Percentiles rank a stretch among this genome's conserved stretches.
Evolutionary conservation across 2,888 invertebrate species (phyloP).

Genomic region (Volucella inflata): DNA sequence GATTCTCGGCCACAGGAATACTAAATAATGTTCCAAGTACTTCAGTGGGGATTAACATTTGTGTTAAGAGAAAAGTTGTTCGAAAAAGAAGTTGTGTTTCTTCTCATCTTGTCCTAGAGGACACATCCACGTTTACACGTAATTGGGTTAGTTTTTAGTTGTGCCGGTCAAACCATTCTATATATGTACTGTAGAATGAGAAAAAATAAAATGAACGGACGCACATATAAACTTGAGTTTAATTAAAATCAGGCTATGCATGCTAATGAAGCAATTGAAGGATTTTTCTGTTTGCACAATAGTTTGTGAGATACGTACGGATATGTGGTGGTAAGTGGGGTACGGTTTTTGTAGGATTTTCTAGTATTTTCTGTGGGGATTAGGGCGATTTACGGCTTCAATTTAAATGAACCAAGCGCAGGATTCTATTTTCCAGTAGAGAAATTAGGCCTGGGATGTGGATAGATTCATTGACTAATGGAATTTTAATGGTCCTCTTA

Average conservation of each 20-base stretch:
- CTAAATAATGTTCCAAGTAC: slow-evolving; percentile 52
- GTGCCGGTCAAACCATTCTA: background rate
- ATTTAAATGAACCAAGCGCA: no score
- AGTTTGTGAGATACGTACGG: background rate
- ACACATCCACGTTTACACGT: background rate
- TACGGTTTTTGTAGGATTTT: no score
- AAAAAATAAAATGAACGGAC: background rate
- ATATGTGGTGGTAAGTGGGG: no score
- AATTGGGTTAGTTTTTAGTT: slow-evolving; percentile 48
- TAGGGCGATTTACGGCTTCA: no score
- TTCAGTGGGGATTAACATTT: slow-evolving; percentile 62
- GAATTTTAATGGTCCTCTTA: no score
- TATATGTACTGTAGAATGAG: slow-evolving; percentile 13
- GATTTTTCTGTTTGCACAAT: background rate
- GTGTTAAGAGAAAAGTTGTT: slow-evolving; percentile 2
- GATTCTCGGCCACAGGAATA: slow-evolving; percentile 32
- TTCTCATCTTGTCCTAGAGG: background rate
- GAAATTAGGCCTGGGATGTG: no score
- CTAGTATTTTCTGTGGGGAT: no score
- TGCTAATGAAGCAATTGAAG: slow-evolving; percentile 43
- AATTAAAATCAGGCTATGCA: slow-evolving; percentile 48
- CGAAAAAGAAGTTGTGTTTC: background rate
- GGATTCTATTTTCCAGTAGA: no score
- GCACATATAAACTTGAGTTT: slow-evolving; percentile 2
- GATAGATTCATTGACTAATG: no score